Base-by-base conservation (phyloP, 2,888 invertebrate species). In the Oscheius myriophilus region DNA sequence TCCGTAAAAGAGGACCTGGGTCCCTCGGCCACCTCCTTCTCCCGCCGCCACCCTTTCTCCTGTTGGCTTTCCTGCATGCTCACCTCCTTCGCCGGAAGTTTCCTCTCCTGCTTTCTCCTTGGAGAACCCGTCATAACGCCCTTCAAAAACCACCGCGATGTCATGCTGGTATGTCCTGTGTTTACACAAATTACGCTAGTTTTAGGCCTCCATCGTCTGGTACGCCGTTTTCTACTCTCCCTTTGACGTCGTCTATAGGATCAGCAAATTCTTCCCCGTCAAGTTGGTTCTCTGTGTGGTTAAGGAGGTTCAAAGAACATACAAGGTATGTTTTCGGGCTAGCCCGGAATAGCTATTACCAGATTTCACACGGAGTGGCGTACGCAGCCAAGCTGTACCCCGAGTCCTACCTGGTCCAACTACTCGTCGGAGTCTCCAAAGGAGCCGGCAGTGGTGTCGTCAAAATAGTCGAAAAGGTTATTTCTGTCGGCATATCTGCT, bases 41-140 rank as follows among this genome's bases (percentile, higher is more conserved):
- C 96, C 52, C 90, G 98, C 71, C 96, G 96, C 88, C 97, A 98
- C 88, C 97, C 98, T 0, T 89, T 98, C 81, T 92, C 96, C 76
- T 96, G 96, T 88, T 99, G 96, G 96, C 89, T 98, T 73, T 95
- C 96, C 52, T 95, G 94, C 69, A 96, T 98, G 95, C 89, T 98
- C 87, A 93, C 96, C 71, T 95, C 96, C 85, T 98, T 96, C 90
- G 94, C 96, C 71, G 95, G 97, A 74, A 79, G 73, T 52, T 94
- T 99, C 91, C 91, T 98, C 76, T 93, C 94, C 84, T 95, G 94
- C 88, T 93, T 94, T 66, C 90, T 99, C 79, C 91, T 98, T 66
- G 96, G 97, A 42, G 98, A 98, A 89, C 95, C 97, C 14, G 92
- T 96, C 80, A 90, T 98, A 72, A 93, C 93, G 26, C 95, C 96